A percentile compares a stretch with the other conserved stretches of the same genome.
Evolutionary conservation across 1,140 invertebrate species (phyloP).

Genomic region (Scaptodrosophila lebanonensis): DNA sequence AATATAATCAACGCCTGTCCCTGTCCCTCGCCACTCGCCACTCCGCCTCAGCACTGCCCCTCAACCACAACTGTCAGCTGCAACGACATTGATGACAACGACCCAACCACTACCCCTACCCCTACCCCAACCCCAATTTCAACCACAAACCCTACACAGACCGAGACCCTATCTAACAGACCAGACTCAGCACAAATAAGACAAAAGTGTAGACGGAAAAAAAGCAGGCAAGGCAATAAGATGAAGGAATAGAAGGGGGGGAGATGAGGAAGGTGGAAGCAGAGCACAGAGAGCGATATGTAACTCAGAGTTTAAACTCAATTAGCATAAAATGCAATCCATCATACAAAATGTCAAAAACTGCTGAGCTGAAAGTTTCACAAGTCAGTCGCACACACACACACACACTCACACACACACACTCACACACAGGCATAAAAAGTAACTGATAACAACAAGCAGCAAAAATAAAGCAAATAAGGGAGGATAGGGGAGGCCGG

Average conservation of each 20-base stretch:
- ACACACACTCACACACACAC: conserved; percentile 44
- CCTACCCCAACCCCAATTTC: too few species aligned
- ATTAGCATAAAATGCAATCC: conserved; percentile 75
- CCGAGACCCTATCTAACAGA: too few species aligned
- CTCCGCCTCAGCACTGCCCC: too few species aligned
- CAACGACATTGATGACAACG: too few species aligned
- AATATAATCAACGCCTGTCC: too few species aligned
- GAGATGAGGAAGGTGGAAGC: conserved; percentile 1
- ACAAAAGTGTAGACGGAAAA: conserved; percentile 39
- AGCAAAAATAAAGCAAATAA: conserved; percentile 8
- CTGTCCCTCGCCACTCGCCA: too few species aligned
- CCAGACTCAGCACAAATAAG: conserved; percentile 34
- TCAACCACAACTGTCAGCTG: too few species aligned
- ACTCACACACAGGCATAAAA: conserved; percentile 23
- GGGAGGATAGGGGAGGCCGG: conserved; percentile 17
- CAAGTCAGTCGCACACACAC: conserved; percentile 60
- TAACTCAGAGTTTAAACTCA: conserved; percentile 69
- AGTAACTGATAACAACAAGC: conserved; percentile 11
- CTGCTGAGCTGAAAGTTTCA: conserved; percentile 72
- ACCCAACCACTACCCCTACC: too few species aligned
- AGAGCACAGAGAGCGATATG: conserved; percentile 18
- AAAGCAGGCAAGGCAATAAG: conserved; percentile 21
- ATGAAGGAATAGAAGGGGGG: conserved; percentile 11
- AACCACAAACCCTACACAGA: conserved; percentile 5
- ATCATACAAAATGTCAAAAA: conserved; percentile 75